phyloP scores from a whole-genome alignment of 2,113 vertebrate genomes.

The Odontesthes bonariensis region DNA sequence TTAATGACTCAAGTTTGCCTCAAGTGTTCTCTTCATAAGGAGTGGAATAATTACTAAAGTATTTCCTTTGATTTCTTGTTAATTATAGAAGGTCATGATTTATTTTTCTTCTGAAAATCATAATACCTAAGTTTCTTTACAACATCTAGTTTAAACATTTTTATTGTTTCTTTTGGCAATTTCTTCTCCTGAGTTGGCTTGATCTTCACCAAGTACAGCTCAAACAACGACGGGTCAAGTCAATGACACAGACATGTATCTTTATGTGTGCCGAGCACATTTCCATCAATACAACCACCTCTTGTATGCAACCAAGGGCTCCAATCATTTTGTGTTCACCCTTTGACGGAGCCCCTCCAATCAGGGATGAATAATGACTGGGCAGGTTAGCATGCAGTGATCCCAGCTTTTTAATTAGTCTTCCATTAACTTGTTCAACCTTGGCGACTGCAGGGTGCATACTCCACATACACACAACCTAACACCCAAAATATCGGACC shows the following conservation, averaged over 20 bases:
- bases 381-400: constrained; percentile 77
- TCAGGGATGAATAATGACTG: constrained; percentile 84
- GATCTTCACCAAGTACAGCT: background rate
- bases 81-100: background rate
- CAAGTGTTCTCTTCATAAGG: background rate
- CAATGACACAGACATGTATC: constrained; percentile 3
- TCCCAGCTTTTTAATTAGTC: constrained; percentile 85
- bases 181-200: background rate
- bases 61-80: constrained; percentile 12
- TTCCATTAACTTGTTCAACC: constrained; percentile 85
- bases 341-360: constrained; percentile 80
- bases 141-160: background rate
- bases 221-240: constrained; percentile 25
- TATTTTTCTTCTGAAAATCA: background rate
- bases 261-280: constrained; percentile 52
- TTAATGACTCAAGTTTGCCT: background rate
- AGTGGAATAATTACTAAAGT: constrained; percentile 4
- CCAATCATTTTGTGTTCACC: constrained; percentile 65
- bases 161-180: background rate
- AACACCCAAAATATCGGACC: constrained; percentile 23
- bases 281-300: constrained; percentile 42
- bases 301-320: constrained; percentile 45
- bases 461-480: constrained; percentile 27
- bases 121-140: background rate
- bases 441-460: constrained; percentile 72